Evolutionary conservation across 2,888 invertebrate species (phyloP), one percentile per base, ranked within the genome.

Genomic region (Amblyteles armatorius): DNA sequence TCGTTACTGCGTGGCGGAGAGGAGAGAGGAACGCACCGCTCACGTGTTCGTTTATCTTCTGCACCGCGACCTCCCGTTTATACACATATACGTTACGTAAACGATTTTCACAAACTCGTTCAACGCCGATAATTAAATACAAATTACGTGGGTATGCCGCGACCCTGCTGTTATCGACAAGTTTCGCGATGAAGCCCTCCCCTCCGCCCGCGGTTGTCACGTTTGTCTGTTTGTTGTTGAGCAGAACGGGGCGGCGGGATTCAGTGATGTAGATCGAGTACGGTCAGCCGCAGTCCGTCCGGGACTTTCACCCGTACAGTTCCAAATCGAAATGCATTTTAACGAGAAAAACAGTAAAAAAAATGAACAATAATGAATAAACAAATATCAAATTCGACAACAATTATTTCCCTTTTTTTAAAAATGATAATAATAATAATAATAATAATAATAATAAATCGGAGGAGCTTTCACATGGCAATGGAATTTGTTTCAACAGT

Each of bases 91-190:
- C 65, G 40, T 13, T 16, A n/a, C n/a, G 76, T 36, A 50, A 76
- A 74, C 67, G 63, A 74, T 83, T 83, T 83, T 57, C 29, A 36
- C 57, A 55, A 44, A 80, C 55, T 78, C 63, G 65, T 84, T 79
- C 52, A 26, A 71, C 63, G 48, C 50, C 68, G 73, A 78, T 81
- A 79, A 84, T 81, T 73, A 84, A 84, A 84, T 84, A 81, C 63
- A 79, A 69, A 84, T 84, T 81, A 73, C 63, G 67, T 65, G 63
- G 68, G 22, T 36, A 16, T n/a, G 44, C 52, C 55, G 65, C 74
- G 50, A 55, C 63, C 9, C 71, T 22, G 19, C 48, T 33, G 68
- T 72, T 19, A 63, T 77, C 67, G 72, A 72, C 55, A 48, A 67
- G 44, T 13, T 44, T 44, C 44, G 44, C 44, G 3, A 13, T 13